Conservation (phyloP, 2,797 vertebrate species). For the Limosa lapponica region DNA sequence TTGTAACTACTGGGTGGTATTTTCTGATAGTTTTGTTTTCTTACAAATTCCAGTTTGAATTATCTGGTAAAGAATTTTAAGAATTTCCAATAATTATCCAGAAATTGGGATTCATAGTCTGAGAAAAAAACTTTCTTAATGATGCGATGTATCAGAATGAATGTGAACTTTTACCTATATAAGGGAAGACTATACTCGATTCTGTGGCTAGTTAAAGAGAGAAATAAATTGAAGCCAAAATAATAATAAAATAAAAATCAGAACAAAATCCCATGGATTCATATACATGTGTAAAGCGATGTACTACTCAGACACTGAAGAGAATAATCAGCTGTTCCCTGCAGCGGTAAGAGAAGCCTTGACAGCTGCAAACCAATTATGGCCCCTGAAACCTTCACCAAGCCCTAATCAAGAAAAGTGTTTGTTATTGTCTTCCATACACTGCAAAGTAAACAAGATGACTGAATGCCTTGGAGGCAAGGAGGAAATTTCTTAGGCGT, state of each 20-base stretch:
- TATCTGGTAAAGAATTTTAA: neutral
- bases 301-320: neutral
- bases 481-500: neutral
- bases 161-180: neutral
- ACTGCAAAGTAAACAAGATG: conserved; percentile 40
- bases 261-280: neutral
- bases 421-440: conserved; percentile 49
- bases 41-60: neutral
- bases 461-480: conserved; percentile 15
- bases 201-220: neutral
- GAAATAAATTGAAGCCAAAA: neutral
- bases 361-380: conserved; percentile 61
- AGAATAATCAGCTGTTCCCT: conserved; percentile 57
- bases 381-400: conserved; percentile 15
- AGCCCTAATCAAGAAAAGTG: conserved; percentile 42
- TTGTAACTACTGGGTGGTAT: neutral
- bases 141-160: neutral
- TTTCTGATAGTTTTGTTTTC: neutral
- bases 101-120: neutral
- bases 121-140: neutral
- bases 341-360: conserved; percentile 28
- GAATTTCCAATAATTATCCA: neutral
- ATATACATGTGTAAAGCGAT: neutral
- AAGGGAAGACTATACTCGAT: neutral
- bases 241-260: neutral